These are phyloP conservation scores for Apocrypta bakeri DNA, from an alignment of 1,140 invertebrate genomes.

Conservation along the genomic window DNA sequence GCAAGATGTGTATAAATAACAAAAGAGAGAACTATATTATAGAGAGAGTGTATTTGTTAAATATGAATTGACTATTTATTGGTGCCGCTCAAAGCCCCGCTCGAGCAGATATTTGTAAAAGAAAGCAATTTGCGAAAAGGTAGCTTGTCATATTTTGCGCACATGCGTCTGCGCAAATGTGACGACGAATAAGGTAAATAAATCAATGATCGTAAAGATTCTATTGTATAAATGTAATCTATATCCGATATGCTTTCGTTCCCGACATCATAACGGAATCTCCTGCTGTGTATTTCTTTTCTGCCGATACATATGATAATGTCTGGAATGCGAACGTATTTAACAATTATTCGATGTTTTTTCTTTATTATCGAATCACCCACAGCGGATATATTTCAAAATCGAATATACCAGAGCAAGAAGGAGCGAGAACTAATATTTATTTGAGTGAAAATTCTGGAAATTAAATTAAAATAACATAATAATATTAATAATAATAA, in stretches of 20 bases:
- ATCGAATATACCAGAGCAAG: conserved; percentile 23
- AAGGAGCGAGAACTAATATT: neutral
- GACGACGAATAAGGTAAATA: neutral
- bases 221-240: neutral
- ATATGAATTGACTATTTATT: conserved; percentile 20
- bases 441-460: neutral
- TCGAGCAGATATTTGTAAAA: conserved; percentile 1
- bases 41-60: conserved; percentile 6
- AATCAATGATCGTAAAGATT: neutral
- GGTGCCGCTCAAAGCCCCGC: conserved; percentile 21
- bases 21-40: neutral
- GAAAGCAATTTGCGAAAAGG: neutral
- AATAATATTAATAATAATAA: neutral
- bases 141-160: neutral
- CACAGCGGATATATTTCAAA: conserved; percentile 44
- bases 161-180: neutral
- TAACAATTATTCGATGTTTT: too few relatives aligned
- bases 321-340: neutral
- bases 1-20: conserved; percentile 17
- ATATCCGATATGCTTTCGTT: neutral
- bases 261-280: neutral
- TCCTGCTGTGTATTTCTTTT: neutral
- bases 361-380: neutral
- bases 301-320: neutral
- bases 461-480: neutral